Conservation (phyloP, 2,888 invertebrate species). For the Lapara coniferarum region DNA sequence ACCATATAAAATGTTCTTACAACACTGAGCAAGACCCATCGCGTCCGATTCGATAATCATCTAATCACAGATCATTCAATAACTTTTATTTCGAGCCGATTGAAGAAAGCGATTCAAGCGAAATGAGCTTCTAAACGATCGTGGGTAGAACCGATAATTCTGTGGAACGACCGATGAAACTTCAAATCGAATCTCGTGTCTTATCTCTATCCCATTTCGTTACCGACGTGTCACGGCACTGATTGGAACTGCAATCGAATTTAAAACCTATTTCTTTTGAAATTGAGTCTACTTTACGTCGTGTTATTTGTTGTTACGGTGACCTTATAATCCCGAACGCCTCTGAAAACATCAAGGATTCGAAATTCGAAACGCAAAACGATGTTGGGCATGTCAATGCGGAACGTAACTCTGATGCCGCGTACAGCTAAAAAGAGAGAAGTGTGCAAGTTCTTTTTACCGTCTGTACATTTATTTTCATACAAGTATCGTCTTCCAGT, state of each 20-base stretch:
- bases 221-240: constrained; percentile 58
- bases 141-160: constrained; percentile 56
- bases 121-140: constrained; percentile 50
- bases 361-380: constrained; percentile 71
- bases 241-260: constrained; percentile 47
- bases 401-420: constrained; percentile 40
- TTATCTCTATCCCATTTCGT: constrained; percentile 68
- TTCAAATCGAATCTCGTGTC: constrained; percentile 67
- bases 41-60: constrained; percentile 80
- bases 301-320: constrained; percentile 38
- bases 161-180: constrained; percentile 50
- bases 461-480: constrained; percentile 12
- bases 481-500: constrained; percentile 7
- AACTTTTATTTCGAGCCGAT: constrained; percentile 74
- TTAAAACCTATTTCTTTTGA: constrained; percentile 49
- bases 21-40: constrained; percentile 64
- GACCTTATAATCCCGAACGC: constrained; percentile 51
- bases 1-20: constrained; percentile 79
- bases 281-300: constrained; percentile 47
- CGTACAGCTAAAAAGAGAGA: constrained; percentile 60
- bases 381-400: constrained; percentile 59
- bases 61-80: constrained; percentile 81
- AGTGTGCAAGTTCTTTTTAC: constrained; percentile 19
- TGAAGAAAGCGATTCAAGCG: constrained; percentile 42
- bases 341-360: constrained; percentile 64